Percentiles rank a stretch among this genome's conserved stretches.
These are phyloP conservation scores for Scaptomyza tumidula DNA, from an alignment of 2,888 invertebrate species.

Conservation along the genomic window DNA sequence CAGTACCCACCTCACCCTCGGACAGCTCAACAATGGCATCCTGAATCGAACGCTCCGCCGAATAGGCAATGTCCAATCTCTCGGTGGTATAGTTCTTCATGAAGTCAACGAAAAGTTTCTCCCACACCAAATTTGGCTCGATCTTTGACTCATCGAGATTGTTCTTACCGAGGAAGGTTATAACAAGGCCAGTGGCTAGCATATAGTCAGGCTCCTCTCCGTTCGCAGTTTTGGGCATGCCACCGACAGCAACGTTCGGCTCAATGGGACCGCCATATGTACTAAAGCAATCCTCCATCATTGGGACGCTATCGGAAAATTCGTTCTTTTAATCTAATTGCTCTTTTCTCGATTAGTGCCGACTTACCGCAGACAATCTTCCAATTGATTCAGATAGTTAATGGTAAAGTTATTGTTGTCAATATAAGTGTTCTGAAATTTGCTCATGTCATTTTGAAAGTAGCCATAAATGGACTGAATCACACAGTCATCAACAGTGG, in stretches of 20 bases:
- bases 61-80: constrained; percentile 89
- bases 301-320: constrained; percentile 83
- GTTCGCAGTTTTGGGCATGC: constrained; percentile 86
- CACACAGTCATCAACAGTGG: constrained; percentile 88
- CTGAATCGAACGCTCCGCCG: constrained; percentile 94
- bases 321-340: background rate
- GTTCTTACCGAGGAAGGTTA: constrained; percentile 92
- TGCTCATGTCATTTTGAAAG: constrained; percentile 87
- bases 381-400: constrained; percentile 82
- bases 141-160: constrained; percentile 87
- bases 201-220: constrained; percentile 86
- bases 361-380: constrained; percentile 82
- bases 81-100: constrained; percentile 86
- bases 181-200: constrained; percentile 88
- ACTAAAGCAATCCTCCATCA: constrained; percentile 89
- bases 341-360: background rate
- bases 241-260: constrained; percentile 93
- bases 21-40: constrained; percentile 96
- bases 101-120: constrained; percentile 88
- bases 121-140: constrained; percentile 89
- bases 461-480: constrained; percentile 93
- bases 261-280: constrained; percentile 95
- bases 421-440: constrained; percentile 84
- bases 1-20: constrained; percentile 92
- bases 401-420: constrained; percentile 83